Conservation (phyloP, 2,797 vertebrate genomes). For the Valencia hispanica region DNA sequence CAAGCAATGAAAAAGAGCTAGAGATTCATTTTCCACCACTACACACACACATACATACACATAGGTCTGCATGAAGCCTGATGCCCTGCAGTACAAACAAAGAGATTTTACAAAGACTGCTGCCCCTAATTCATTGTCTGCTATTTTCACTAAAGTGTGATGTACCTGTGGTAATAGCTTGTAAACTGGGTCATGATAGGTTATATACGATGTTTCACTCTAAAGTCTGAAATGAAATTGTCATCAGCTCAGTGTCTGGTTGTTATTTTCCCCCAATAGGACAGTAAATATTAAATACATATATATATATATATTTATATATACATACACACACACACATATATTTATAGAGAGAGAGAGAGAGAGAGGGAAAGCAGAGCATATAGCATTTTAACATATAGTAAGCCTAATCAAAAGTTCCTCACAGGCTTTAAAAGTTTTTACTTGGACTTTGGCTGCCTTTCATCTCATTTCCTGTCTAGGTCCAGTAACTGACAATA, state of each 20-base stretch:
- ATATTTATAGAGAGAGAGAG: too few relatives aligned
- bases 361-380: not conserved
- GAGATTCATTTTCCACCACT: slow-evolving; percentile 19
- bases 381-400: not conserved
- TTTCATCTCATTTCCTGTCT: not conserved
- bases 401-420: not conserved
- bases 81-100: slow-evolving; percentile 67
- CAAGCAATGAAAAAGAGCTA: slow-evolving; percentile 26
- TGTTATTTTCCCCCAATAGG: not conserved
- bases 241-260: not conserved
- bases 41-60: slow-evolving; percentile 25
- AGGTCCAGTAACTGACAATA: too few relatives aligned
- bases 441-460: not conserved
- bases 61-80: slow-evolving; percentile 24
- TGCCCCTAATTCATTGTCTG: slow-evolving; percentile 45
- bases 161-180: slow-evolving; percentile 5
- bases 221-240: slow-evolving; percentile 5
- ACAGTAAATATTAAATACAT: not conserved
- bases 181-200: slow-evolving; percentile 15
- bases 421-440: not conserved
- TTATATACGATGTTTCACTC: slow-evolving; percentile 3
- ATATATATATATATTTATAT: too few relatives aligned
- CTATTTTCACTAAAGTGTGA: slow-evolving; percentile 8
- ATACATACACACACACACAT: too few relatives aligned
- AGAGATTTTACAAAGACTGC: slow-evolving; percentile 41